Base-by-base conservation (phyloP, 1,140 invertebrate species). In the Sarcophaga bullata region DNA sequence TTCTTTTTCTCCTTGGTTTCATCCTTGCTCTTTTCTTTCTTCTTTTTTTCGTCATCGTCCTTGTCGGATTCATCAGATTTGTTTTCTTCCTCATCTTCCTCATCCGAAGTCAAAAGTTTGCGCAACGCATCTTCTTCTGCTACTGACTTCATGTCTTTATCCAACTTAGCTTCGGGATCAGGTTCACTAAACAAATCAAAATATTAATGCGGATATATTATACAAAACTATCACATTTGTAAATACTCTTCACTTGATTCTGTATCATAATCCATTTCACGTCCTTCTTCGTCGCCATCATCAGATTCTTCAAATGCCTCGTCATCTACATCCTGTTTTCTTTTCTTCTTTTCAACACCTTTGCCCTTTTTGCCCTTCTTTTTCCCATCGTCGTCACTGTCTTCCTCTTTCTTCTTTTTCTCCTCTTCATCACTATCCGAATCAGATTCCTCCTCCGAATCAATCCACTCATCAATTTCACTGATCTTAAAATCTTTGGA, bases 251-350 rank as follows among this genome's bases (percentile, higher is more conserved):
- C 93, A 17, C 95, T 95, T 6, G 95, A 96, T 86, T 96, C 95
- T 3, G 95, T 96, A 85, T 96, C 96, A 85, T 97, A 97, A 90
- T 97, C 96, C 82, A 93, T 92, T 92, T 99, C 97, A 84, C 95
- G 91, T 1, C 97, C 97, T 92, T 99, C 98, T 87, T 96, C 97
- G 90, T 99, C 97, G 0, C 97, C 97, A 90, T 98, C 97, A 91
- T 98, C 97, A 87, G 97, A 98, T 90, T 99, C 98, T 90, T 99
- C 97, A 80, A 96, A 93, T 0, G 97, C 97, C 87, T 98, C 97
- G 85, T 95, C 94, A 86, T 98, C 95, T 0, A 96, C 94, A 84
- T 93, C 93, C 83, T 94, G 92, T 81, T 94, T 93, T 81, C 94
- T 94, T 86, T 96, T 96, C 88, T 96, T 96, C 86, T 95, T 95